Conservation (phyloP, 1,140 invertebrate species). For the Aradophagus sp. region DNA sequence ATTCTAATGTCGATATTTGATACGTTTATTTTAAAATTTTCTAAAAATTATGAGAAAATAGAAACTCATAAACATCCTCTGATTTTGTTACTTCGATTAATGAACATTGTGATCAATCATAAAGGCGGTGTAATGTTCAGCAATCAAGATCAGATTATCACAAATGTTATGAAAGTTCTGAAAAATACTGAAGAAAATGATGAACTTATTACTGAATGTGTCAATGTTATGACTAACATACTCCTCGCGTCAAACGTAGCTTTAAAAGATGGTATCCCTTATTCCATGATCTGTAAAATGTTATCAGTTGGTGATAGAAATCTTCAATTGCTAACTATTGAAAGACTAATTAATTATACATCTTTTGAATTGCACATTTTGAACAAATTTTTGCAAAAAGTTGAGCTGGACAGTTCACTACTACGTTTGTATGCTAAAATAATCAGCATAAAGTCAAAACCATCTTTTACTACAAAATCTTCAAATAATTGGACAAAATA, state of each 20-base stretch:
- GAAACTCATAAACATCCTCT: constrained; percentile 58
- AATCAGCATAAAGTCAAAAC: constrained; percentile 79
- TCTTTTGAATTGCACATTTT: constrained; percentile 85
- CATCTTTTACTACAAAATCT: constrained; percentile 77
- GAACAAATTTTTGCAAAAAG: constrained; percentile 79
- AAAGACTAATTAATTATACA: constrained; percentile 79
- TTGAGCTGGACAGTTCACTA: constrained; percentile 75
- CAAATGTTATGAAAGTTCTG: constrained; percentile 73
- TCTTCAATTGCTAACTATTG: constrained; percentile 79
- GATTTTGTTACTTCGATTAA: constrained; percentile 75
- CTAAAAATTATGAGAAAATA: constrained; percentile 26
- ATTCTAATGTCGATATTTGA: constrained; percentile 77
- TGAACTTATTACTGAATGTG: constrained; percentile 72
- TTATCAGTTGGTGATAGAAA: constrained; percentile 75
- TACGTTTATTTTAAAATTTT: constrained; percentile 56
- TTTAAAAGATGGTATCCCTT: constrained; percentile 82
- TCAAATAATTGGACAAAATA: constrained; percentile 80
- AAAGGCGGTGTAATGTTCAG: constrained; percentile 79
- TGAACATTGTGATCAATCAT: constrained; percentile 78
- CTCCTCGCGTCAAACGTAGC: constrained; percentile 78
- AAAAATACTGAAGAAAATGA: constrained; percentile 65
- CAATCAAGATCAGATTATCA: constrained; percentile 76
- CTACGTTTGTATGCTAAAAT: constrained; percentile 81
- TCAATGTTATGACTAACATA: constrained; percentile 77
- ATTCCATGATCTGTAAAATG: constrained; percentile 78